These are phyloP conservation scores for Bombus difficillimus DNA, from an alignment of 1,140 invertebrate species.

Conservation along the genomic window DNA sequence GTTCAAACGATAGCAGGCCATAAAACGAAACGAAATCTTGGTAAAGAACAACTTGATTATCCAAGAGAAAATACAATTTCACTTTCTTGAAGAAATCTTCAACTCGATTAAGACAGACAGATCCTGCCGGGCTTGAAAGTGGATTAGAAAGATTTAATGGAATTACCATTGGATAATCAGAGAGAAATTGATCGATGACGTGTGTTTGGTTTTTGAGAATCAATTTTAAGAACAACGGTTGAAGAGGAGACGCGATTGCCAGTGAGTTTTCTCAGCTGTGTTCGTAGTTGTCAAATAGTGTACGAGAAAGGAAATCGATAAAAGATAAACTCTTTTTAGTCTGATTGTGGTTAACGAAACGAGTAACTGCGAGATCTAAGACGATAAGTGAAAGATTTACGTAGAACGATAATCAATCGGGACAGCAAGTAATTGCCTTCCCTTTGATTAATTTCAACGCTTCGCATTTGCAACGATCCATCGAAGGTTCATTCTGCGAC, in stretches of 20 bases:
- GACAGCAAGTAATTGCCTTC: neutral
- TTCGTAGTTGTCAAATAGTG: neutral
- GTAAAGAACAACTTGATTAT: neutral
- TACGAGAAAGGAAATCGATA: neutral
- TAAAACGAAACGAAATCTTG: neutral
- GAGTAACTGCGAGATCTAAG: neutral
- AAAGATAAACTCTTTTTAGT: neutral
- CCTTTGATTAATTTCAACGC: neutral
- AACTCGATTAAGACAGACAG: neutral
- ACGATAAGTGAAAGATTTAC: conserved; percentile 5
- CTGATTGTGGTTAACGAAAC: neutral
- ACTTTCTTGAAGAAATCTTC: neutral
- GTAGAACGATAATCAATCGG: conserved; percentile 1
- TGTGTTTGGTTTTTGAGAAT: neutral
- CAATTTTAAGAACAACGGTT: neutral
- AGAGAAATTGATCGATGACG: conserved; percentile 5
- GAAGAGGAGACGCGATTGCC: neutral
- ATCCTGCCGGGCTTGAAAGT: neutral
- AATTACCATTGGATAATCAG: neutral
- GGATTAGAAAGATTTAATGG: neutral
- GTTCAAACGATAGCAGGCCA: neutral
- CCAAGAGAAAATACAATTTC: neutral
- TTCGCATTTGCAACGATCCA: neutral
- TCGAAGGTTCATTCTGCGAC: neutral
- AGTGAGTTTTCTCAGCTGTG: neutral